Conservation (phyloP, 2,888 invertebrate genomes). For the Hirtodrosophila trivittata region DNA sequence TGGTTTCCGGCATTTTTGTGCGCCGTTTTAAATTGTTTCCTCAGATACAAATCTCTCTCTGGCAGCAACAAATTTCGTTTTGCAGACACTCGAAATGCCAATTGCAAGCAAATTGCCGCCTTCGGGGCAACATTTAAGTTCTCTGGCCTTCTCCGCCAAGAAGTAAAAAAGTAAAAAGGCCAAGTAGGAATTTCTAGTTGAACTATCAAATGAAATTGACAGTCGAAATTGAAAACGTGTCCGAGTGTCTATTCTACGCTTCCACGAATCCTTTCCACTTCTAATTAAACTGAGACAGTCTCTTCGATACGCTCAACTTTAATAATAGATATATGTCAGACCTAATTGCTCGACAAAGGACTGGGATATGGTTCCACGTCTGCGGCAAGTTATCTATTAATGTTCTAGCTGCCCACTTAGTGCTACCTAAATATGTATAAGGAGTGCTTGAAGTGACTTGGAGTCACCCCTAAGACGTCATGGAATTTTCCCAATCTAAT, state of each 20-base stretch:
- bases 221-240: constrained; percentile 39
- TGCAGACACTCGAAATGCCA: constrained; percentile 67
- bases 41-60: constrained; percentile 71
- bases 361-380: too few species aligned
- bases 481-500: too few species aligned
- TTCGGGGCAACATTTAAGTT: constrained; percentile 62
- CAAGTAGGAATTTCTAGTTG: constrained; percentile 13
- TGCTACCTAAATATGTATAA: too few species aligned
- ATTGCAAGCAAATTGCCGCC: constrained; percentile 74
- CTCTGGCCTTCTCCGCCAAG: constrained; percentile 19
- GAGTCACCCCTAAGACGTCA: too few species aligned
- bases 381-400: too few species aligned
- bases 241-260: constrained; percentile 11
- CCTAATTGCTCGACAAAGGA: too few species aligned
- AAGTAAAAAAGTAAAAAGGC: too few species aligned
- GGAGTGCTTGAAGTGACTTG: too few species aligned
- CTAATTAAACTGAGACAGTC: background rate
- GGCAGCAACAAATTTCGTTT: constrained; percentile 45
- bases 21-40: constrained; percentile 77
- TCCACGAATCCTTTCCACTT: background rate
- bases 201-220: constrained; percentile 21
- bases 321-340: too few species aligned
- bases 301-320: background rate
- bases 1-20: constrained; percentile 79
- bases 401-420: too few species aligned